These are phyloP conservation scores for Geotrupes spiniger DNA, from an alignment of 2,888 invertebrate genomes.

Conservation along the genomic window DNA sequence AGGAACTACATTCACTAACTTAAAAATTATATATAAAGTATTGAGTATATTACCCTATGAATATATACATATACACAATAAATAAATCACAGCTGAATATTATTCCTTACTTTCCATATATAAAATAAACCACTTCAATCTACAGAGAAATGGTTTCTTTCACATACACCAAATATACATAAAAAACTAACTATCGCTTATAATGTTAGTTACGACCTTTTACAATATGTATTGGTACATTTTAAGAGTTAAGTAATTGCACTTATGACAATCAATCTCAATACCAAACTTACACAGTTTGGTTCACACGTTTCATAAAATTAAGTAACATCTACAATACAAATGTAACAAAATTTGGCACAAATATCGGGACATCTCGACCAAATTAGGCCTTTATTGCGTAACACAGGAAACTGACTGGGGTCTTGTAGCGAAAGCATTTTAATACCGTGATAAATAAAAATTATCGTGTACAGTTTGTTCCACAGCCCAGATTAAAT, in stretches of 20 bases:
- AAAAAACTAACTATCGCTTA: slow-evolving; percentile 12
- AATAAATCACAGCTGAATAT: slow-evolving; percentile 35
- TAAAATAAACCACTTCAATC: slow-evolving; percentile 21
- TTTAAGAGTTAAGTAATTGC: slow-evolving; percentile 31
- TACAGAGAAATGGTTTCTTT: slow-evolving; percentile 7
- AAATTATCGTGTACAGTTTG: too few species aligned
- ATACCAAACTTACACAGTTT: background rate
- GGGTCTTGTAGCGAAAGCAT: too few species aligned
- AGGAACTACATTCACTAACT: slow-evolving; percentile 22
- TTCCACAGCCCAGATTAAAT: too few species aligned
- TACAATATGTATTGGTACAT: slow-evolving; percentile 27
- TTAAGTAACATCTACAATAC: background rate
- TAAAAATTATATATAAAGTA: slow-evolving; percentile 11
- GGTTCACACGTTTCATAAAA: too few species aligned
- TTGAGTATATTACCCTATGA: slow-evolving; percentile 14
- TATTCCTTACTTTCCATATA: slow-evolving; percentile 22
- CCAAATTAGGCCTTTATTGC: background rate
- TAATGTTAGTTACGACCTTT: slow-evolving; percentile 11
- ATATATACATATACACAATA: slow-evolving; percentile 24
- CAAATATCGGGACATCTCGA: slow-evolving; percentile 2
- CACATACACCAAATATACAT: slow-evolving; percentile 10
- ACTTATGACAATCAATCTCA: slow-evolving; percentile 17
- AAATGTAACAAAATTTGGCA: slow-evolving; percentile 20
- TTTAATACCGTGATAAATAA: too few species aligned
- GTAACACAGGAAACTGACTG: too few species aligned